Conservation (phyloP, 1,140 invertebrate species). For the Aphelinus atriplicis region DNA sequence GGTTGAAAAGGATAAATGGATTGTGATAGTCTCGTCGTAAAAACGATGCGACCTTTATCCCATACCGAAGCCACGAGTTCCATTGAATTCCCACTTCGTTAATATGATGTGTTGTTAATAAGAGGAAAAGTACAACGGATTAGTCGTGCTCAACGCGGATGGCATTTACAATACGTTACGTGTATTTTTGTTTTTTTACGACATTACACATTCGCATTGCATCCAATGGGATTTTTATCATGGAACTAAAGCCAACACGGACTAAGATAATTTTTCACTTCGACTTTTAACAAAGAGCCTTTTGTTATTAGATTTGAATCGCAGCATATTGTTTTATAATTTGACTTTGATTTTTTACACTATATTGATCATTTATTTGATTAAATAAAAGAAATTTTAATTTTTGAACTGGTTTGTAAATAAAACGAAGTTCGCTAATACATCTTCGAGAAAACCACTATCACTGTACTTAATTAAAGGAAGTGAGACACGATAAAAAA, state of each 20-base stretch:
- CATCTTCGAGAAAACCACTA: too few relatives aligned
- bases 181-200: too few relatives aligned
- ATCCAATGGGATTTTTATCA: neutral
- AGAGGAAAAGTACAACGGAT: neutral
- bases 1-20: slow-evolving; percentile 37
- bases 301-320: too few relatives aligned
- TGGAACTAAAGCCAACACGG: neutral
- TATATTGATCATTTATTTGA: too few relatives aligned
- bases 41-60: slow-evolving; percentile 1
- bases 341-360: too few relatives aligned
- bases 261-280: neutral
- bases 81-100: slow-evolving; percentile 38
- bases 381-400: too few relatives aligned
- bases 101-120: too few relatives aligned
- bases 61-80: slow-evolving; percentile 47
- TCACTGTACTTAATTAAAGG: slow-evolving; percentile 3
- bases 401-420: too few relatives aligned
- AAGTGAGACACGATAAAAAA: neutral
- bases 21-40: slow-evolving; percentile 61
- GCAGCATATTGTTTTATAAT: too few relatives aligned
- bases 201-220: too few relatives aligned
- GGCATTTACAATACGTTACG: slow-evolving; percentile 7
- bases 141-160: neutral
- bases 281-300: neutral
- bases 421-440: too few relatives aligned